phyloP scores from a whole-genome alignment of 2,888 invertebrate species.

The Argyra leucocephala region DNA sequence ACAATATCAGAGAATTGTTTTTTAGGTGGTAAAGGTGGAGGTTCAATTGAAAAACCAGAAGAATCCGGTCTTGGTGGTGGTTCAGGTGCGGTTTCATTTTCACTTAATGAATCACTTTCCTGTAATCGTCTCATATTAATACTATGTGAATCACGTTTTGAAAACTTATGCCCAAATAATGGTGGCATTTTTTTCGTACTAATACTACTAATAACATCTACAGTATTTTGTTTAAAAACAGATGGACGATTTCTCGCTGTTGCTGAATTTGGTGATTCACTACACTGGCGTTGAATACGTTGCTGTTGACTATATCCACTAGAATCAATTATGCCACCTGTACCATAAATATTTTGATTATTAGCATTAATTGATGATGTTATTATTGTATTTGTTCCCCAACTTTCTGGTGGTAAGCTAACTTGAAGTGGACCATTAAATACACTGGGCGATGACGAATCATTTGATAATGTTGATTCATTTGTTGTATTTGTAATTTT shows the following conservation, averaged over 20 bases:
- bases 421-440: conserved; percentile 62
- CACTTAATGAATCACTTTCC: conserved; percentile 43
- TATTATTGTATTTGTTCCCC: conserved; percentile 33
- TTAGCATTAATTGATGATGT: neutral
- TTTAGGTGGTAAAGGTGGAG: conserved; percentile 65
- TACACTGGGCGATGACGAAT: conserved; percentile 33
- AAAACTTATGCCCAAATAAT: conserved; percentile 42
- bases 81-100: conserved; percentile 42
- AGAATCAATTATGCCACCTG: neutral
- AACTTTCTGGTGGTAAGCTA: conserved; percentile 55
- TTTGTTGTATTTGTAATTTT: conserved; percentile 33
- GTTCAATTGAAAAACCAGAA: conserved; percentile 46
- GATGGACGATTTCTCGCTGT: conserved; percentile 28
- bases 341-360: conserved; percentile 1
- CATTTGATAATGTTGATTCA: conserved; percentile 15
- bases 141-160: conserved; percentile 41
- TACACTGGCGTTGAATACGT: conserved; percentile 27
- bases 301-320: conserved; percentile 13
- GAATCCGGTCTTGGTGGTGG: conserved; percentile 43
- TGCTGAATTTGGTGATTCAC: conserved; percentile 29
- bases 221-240: conserved; percentile 41
- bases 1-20: conserved; percentile 52
- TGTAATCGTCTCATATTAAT: conserved; percentile 44
- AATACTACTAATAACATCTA: conserved; percentile 45
- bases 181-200: conserved; percentile 44